phyloP scores from a whole-genome alignment of 2,113 vertebrate genomes.

The Gymnorhina tibicen region DNA sequence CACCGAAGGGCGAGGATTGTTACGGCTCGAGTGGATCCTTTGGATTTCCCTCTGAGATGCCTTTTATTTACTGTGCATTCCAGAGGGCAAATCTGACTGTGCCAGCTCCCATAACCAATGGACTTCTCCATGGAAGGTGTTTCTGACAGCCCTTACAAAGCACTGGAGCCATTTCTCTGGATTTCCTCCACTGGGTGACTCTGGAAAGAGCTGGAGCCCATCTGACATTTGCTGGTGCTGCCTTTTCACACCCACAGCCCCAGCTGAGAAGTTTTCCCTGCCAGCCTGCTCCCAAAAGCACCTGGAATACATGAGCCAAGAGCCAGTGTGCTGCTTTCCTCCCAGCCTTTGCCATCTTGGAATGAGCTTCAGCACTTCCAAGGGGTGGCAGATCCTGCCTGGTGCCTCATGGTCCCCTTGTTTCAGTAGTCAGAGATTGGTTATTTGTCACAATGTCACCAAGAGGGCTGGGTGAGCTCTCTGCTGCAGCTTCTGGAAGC shows the following conservation, averaged over 20 bases:
- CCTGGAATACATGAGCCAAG: background rate
- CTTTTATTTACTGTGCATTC: background rate
- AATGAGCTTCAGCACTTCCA: background rate
- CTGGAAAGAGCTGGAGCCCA: background rate
- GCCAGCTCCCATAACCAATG: background rate
- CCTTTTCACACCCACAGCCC: background rate
- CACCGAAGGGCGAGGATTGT: accelerated
- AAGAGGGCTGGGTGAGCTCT: background rate
- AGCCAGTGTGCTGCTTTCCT: background rate
- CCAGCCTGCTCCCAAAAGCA: background rate
- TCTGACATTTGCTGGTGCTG: background rate
- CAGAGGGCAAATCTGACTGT: background rate
- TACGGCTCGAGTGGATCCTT: background rate
- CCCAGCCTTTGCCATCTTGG: background rate
- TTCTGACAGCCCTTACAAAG: background rate
- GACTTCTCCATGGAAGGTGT: background rate
- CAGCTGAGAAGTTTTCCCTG: background rate
- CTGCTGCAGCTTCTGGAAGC: background rate
- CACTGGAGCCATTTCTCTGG: background rate
- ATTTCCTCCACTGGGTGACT: background rate
- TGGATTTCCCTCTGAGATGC: background rate
- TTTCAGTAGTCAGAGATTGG: background rate
- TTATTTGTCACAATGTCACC: background rate
- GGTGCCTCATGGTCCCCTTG: background rate
- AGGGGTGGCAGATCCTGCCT: background rate